Evolutionary conservation across 2,888 invertebrate genomes (phyloP).

Genomic region (Coelopa pilipes): DNA sequence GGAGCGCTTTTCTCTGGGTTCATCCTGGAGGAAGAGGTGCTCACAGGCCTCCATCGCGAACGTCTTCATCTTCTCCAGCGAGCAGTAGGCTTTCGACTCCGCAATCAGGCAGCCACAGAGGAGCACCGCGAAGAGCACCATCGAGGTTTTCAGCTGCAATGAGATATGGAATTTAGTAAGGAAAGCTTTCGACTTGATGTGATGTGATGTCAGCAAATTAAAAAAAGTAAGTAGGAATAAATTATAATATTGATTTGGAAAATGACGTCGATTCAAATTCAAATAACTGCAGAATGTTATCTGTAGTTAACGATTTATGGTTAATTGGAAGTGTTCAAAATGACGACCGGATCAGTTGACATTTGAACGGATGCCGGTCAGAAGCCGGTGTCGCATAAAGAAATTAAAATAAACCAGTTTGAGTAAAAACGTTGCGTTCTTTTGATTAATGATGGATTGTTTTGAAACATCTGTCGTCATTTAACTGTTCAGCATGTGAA

Average conservation of each 20-base stretch:
- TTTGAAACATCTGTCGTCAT: no score
- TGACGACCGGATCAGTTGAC: no score
- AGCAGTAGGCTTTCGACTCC: slow-evolving; percentile 52
- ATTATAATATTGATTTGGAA: neutral
- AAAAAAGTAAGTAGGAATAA: neutral
- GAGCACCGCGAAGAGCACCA: neutral
- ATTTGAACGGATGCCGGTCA: no score
- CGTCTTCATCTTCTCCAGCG: slow-evolving; percentile 61
- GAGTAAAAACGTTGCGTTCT: no score
- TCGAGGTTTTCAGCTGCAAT: neutral
- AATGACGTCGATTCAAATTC: neutral
- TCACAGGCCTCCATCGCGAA: slow-evolving; percentile 63
- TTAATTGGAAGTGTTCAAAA: no score
- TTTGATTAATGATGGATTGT: no score
- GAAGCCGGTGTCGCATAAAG: no score
- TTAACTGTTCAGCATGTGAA: no score
- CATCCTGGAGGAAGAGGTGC: slow-evolving; percentile 57
- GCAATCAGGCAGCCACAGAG: slow-evolving; percentile 12
- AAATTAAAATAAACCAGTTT: no score
- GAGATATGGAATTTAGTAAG: neutral
- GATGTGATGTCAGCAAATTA: neutral
- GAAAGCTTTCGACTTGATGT: neutral
- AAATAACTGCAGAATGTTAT: no score
- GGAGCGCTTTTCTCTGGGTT: slow-evolving; percentile 57
- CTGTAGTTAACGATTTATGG: no score